Evolutionary conservation across 1,140 invertebrate species (phyloP).

Genomic region (Schmidtea mediterranea): DNA sequence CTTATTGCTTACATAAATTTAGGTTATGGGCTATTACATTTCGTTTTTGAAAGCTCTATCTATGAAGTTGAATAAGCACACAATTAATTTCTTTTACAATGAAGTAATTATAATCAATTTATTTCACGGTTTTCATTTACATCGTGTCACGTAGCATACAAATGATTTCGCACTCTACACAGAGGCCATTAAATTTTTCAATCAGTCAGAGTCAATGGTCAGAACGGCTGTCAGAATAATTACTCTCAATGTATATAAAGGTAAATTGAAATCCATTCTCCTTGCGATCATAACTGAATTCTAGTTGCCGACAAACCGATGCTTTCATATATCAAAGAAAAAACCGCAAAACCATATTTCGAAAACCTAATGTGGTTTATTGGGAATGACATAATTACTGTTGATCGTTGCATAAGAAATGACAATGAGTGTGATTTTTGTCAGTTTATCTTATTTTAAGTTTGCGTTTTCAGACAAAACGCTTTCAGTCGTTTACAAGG

Average conservation of each 20-base stretch:
- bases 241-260: slow-evolving; percentile 71
- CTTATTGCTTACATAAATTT: slow-evolving; percentile 2
- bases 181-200: slow-evolving; percentile 96
- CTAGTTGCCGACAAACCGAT: slow-evolving; percentile 74
- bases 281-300: slow-evolving; percentile 9
- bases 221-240: slow-evolving; percentile 85
- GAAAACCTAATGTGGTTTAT: slow-evolving; percentile 98
- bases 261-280: slow-evolving; percentile 14
- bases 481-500: slow-evolving; percentile 57
- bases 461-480: slow-evolving; percentile 44
- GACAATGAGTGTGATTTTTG: slow-evolving; percentile 56
- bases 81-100: slow-evolving; percentile 98
- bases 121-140: slow-evolving; percentile 4
- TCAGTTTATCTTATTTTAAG: too few relatives aligned
- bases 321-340: slow-evolving; percentile 72
- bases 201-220: slow-evolving; percentile 93
- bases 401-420: slow-evolving; percentile 72
- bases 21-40: slow-evolving; percentile 97
- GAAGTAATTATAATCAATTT: slow-evolving; percentile 40
- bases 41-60: slow-evolving; percentile 92
- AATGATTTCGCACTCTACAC: slow-evolving; percentile 96
- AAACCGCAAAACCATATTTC: slow-evolving; percentile 83
- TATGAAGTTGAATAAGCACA: slow-evolving; percentile 86
- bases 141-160: slow-evolving; percentile 50
- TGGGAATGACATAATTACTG: slow-evolving; percentile 78